A percentile compares a stretch with the other conserved stretches of the same genome.
These are phyloP conservation scores for Aporophyla nigra DNA, from an alignment of 2,888 invertebrate species.

Conservation along the genomic window DNA sequence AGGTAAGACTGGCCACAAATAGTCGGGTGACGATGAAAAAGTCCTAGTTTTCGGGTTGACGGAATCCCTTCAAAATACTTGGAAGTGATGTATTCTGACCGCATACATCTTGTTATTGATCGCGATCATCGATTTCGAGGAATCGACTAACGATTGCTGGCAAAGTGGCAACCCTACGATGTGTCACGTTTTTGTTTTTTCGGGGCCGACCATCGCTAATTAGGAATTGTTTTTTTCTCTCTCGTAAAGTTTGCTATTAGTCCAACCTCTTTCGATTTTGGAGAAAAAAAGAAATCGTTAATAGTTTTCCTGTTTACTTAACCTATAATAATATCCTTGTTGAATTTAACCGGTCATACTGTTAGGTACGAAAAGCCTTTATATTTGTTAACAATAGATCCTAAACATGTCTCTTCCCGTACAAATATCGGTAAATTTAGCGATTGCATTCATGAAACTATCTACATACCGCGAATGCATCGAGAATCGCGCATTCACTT, in stretches of 20 bases:
- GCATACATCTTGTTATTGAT: slow-evolving; percentile 67
- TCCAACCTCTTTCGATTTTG: not conserved
- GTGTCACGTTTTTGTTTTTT: slow-evolving; percentile 60
- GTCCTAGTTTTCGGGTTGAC: slow-evolving; percentile 68
- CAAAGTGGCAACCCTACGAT: slow-evolving; percentile 61
- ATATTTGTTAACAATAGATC: slow-evolving; percentile 58
- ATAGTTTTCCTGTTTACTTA: slow-evolving; percentile 15
- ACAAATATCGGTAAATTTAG: slow-evolving; percentile 62
- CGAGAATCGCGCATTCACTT: slow-evolving; percentile 53
- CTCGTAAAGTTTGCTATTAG: slow-evolving; percentile 12
- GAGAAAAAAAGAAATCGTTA: not conserved
- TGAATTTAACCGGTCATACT: not conserved
- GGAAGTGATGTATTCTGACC: slow-evolving; percentile 71
- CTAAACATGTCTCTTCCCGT: slow-evolving; percentile 48
- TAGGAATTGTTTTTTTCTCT: slow-evolving; percentile 40
- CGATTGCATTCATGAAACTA: slow-evolving; percentile 53
- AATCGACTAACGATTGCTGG: slow-evolving; percentile 71
- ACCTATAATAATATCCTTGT: not conserved
- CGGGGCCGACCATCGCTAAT: slow-evolving; percentile 56
- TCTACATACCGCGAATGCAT: slow-evolving; percentile 58
- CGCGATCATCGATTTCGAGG: slow-evolving; percentile 71
- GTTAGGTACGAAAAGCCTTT: slow-evolving; percentile 21
- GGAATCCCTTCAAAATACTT: slow-evolving; percentile 78
- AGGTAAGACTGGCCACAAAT: slow-evolving; percentile 69
- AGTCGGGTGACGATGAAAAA: slow-evolving; percentile 56